A percentile compares a stretch with the other conserved stretches of the same genome.
These are phyloP conservation scores for Leucosticte australis DNA, from an alignment of 2,113 vertebrate species.

Conservation along the genomic window DNA sequence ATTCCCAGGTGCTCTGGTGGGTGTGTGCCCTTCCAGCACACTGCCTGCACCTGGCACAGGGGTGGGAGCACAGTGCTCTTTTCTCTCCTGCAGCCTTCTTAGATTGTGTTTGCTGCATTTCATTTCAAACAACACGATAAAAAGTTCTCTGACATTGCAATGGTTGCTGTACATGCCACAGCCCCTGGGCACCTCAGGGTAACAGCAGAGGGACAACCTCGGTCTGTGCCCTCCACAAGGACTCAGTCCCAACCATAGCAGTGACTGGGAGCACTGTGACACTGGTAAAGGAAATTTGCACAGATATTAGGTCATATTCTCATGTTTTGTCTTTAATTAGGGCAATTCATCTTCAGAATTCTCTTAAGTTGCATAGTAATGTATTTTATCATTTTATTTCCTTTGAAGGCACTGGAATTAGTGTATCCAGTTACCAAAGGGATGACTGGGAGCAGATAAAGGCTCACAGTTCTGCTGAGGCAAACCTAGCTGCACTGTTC, in stretches of 20 bases:
- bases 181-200: not conserved
- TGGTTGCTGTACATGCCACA: fast-evolving
- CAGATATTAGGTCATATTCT: not conserved
- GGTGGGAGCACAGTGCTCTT: not conserved
- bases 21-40: not conserved
- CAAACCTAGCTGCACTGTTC: not conserved
- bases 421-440: not conserved
- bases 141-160: not conserved
- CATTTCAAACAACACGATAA: not conserved
- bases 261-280: not conserved
- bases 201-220: not conserved
- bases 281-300: not conserved
- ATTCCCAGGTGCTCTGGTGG: fast-evolving
- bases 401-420: not conserved
- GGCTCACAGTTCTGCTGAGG: not conserved
- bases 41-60: not conserved
- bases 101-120: not conserved
- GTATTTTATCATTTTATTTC: not conserved
- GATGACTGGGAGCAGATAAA: not conserved
- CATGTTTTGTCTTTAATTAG: not conserved
- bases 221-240: fast-evolving
- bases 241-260: not conserved
- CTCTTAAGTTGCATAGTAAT: not conserved
- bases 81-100: not conserved
- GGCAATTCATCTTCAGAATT: not conserved